Evolutionary conservation across 2,888 invertebrate species (phyloP).

Genomic region (Tetheella fluctuosa): DNA sequence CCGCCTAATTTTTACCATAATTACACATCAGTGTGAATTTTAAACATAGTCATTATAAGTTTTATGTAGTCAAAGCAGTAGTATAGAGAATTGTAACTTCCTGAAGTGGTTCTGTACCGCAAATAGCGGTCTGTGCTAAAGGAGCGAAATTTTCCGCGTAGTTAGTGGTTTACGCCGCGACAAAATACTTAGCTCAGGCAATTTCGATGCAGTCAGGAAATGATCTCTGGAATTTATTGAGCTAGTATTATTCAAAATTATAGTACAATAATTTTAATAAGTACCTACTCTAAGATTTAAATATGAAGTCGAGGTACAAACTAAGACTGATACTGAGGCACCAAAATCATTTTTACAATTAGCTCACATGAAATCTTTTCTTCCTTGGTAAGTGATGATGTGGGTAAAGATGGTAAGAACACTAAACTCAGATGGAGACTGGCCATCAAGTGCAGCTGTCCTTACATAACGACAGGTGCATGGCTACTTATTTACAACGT

Average conservation of each 20-base stretch:
- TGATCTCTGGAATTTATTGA: not conserved
- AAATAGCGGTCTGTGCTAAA: conserved; percentile 45
- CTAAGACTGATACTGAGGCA: no score
- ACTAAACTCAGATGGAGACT: not conserved
- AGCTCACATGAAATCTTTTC: no score
- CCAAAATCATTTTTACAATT: no score
- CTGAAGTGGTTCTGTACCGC: conserved; percentile 37
- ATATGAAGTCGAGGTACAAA: not conserved
- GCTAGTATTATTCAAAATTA: not conserved
- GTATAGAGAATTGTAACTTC: conserved; percentile 27
- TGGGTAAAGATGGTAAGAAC: not conserved
- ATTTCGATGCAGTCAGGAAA: conserved; percentile 21
- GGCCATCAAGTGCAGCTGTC: not conserved
- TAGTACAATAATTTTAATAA: not conserved
- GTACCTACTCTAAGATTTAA: not conserved
- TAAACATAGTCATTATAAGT: conserved; percentile 45
- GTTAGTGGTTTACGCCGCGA: conserved; percentile 59
- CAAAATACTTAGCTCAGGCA: conserved; percentile 43
- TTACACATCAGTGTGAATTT: conserved; percentile 38
- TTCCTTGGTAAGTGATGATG: no score
- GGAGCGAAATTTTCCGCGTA: conserved; percentile 50
- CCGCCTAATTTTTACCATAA: conserved; percentile 44
- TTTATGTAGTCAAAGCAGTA: conserved; percentile 32
- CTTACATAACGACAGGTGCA: no score
- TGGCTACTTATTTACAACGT: no score